phyloP scores from a whole-genome alignment of 2,797 vertebrate genomes.

The Galaxias olidus region DNA sequence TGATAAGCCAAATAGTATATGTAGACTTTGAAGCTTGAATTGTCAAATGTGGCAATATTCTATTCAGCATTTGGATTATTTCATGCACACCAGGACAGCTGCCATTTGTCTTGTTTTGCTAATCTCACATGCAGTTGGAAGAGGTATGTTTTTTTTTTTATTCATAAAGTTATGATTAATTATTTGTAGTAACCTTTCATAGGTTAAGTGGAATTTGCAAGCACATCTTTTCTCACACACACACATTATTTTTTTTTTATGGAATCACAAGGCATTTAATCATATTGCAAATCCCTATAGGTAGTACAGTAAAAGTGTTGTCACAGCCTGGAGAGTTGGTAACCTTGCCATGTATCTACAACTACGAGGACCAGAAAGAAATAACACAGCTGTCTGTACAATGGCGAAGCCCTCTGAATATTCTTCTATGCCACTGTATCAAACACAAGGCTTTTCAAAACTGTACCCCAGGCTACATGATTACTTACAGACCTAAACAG shows the following conservation, averaged over 20 bases:
- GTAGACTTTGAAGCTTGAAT: not conserved
- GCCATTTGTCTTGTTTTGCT: constrained; percentile 49
- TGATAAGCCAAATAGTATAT: not conserved
- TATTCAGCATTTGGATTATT: not conserved
- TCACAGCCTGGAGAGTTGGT: constrained; percentile 38
- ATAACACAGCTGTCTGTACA: constrained; percentile 71
- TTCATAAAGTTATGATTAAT: too few relatives aligned
- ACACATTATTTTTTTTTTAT: too few relatives aligned
- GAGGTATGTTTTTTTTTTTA: constrained; percentile 41
- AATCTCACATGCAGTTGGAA: constrained; percentile 42
- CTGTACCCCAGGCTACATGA: constrained; percentile 67
- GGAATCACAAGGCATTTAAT: not conserved
- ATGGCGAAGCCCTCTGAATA: constrained; percentile 67
- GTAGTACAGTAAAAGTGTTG: constrained; percentile 41
- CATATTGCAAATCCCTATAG: constrained; percentile 33
- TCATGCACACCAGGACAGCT: constrained; percentile 26
- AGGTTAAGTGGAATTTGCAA: too few relatives aligned
- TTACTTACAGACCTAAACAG: constrained; percentile 60
- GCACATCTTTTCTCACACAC: too few relatives aligned
- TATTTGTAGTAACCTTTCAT: too few relatives aligned
- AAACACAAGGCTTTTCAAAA: constrained; percentile 75
- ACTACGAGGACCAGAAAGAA: constrained; percentile 54
- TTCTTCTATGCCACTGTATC: constrained; percentile 76
- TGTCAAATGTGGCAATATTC: too few relatives aligned
- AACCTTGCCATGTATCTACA: constrained; percentile 61